Percentiles rank a stretch among this genome's conserved stretches.
phyloP scores from a whole-genome alignment of 1,140 invertebrate genomes.

The Trachelipus rathkii region DNA sequence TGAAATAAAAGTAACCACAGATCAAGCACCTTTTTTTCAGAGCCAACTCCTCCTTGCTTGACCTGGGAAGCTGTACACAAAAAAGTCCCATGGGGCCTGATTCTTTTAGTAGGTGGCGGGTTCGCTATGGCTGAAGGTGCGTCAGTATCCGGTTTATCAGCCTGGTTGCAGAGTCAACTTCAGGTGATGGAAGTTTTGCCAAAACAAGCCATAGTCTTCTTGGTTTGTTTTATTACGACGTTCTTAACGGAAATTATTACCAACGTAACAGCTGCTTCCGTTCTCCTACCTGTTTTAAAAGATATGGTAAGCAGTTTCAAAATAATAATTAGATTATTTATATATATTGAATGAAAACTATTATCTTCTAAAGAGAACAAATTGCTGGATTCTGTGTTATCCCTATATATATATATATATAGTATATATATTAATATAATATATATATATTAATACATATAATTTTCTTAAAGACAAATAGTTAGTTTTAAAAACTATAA shows the following conservation, averaged over 20 bases:
- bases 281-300: slow-evolving; percentile 70
- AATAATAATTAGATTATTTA: background rate
- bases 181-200: slow-evolving; percentile 48
- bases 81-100: slow-evolving; percentile 53
- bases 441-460: too few species aligned
- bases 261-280: slow-evolving; percentile 76
- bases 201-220: slow-evolving; percentile 48
- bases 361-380: too few species aligned
- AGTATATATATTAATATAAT: too few species aligned
- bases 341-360: too few species aligned
- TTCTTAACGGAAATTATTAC: slow-evolving; percentile 74
- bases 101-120: slow-evolving; percentile 61
- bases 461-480: too few species aligned
- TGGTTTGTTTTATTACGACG: slow-evolving; percentile 53
- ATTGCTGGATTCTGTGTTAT: too few species aligned
- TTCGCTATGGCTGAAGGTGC: slow-evolving; percentile 81
- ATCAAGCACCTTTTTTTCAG: background rate
- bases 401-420: too few species aligned
- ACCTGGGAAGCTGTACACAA: slow-evolving; percentile 51
- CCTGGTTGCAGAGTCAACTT: slow-evolving; percentile 64
- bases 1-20: background rate
- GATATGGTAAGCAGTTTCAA: slow-evolving; percentile 60
- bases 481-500: too few species aligned
- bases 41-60: slow-evolving; percentile 16
- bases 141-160: slow-evolving; percentile 59